A percentile compares a stretch with the other conserved stretches of the same genome.
Conservation (phyloP, 2,113 vertebrate genomes). For the Catharus bicknelli region DNA sequence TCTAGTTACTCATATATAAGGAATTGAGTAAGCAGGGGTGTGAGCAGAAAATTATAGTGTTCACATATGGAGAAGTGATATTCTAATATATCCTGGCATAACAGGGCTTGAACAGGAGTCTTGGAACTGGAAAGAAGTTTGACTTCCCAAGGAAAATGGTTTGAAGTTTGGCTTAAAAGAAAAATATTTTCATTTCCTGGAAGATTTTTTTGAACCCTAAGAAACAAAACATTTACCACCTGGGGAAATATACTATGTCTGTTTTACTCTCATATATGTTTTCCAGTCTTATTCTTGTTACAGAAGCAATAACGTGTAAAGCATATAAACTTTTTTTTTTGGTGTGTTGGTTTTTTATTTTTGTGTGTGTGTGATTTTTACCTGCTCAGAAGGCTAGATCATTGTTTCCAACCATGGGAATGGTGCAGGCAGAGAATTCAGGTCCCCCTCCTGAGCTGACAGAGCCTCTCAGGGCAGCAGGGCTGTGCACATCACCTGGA, state of each 20-base stretch:
- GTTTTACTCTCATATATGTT: not conserved
- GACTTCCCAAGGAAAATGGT: not conserved
- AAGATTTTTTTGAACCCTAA: not conserved
- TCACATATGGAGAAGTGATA: not conserved
- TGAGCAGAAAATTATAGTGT: not conserved
- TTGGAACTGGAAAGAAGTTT: not conserved
- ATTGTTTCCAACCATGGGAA: not conserved
- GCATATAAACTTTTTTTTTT: not conserved
- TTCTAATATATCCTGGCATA: not conserved
- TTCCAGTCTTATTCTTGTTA: not conserved
- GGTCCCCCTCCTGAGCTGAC: not conserved
- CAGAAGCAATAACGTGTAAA: not conserved
- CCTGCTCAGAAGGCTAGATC: not conserved
- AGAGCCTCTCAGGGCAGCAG: not conserved
- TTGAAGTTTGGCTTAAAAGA: constrained; percentile 1
- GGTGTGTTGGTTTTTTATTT: not conserved
- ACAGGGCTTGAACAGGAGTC: not conserved
- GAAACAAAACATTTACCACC: not conserved
- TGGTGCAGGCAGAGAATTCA: fast-evolving
- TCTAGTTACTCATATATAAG: not conserved
- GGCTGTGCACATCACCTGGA: fast-evolving
- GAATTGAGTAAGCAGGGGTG: not conserved
- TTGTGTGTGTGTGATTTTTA: not conserved
- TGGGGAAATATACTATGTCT: not conserved
- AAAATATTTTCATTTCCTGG: constrained; percentile 28